Conservation (phyloP, 2,888 invertebrate genomes). For the Tolmerus cingulatus region DNA sequence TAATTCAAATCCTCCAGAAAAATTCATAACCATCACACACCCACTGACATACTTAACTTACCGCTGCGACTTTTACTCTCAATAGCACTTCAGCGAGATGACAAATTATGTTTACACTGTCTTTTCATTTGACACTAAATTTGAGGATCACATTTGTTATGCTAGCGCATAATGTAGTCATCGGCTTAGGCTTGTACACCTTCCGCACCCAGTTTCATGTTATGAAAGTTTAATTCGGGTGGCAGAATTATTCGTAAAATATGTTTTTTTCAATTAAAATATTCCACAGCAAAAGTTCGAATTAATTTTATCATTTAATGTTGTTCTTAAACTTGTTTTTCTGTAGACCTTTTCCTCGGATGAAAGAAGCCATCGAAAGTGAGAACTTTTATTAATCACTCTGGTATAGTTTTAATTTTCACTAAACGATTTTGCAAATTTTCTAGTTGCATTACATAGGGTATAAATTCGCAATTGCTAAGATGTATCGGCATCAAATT, state of each 20-base stretch:
- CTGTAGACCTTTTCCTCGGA: not conserved
- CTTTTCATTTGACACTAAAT: not conserved
- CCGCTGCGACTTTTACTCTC: not conserved
- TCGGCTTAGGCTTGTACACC: not conserved
- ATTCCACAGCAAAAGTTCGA: not conserved
- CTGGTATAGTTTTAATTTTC: not conserved
- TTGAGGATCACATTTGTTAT: not conserved
- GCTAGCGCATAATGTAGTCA: not conserved
- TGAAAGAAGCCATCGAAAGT: not conserved
- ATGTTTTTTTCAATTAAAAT: not conserved
- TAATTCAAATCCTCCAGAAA: no score
- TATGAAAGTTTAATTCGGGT: not conserved
- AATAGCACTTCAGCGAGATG: not conserved
- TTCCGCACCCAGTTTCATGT: not conserved
- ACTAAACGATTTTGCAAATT: not conserved
- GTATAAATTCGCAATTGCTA: not conserved
- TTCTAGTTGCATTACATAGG: not conserved
- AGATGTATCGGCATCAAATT: not conserved
- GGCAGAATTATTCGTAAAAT: not conserved
- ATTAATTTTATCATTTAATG: not conserved
- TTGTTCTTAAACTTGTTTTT: not conserved
- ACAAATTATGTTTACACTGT: not conserved
- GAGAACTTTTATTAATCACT: not conserved
- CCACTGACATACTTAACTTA: not conserved
- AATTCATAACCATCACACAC: not conserved